Base-by-base conservation (phyloP, 2,888 invertebrate genomes). In the Pachymerium ferrugineum region DNA sequence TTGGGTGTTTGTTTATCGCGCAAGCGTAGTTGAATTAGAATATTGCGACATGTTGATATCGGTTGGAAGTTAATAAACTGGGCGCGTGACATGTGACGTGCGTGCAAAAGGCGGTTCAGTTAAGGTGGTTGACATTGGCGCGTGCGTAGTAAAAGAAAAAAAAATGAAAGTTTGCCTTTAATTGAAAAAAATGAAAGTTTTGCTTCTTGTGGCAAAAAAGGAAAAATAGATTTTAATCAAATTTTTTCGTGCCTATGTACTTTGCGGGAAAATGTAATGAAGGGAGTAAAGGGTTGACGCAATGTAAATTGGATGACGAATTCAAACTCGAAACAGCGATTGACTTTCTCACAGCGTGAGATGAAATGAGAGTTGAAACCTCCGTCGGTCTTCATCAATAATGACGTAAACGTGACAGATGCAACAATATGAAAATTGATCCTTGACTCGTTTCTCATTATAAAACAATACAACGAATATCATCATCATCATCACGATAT, bases 51-150 rank as follows among this genome's bases (percentile, higher is more conserved):
- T 38, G 16, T 38, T 12, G 16, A 38, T 38, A 38, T 38, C 38
- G 10, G 47, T 25, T 62, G 62, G n/a, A 62, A 28, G 62, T 62
- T 62, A 62, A 28, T 62, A 62, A 62, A 62, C 62, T 62, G 28
- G 10, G 62, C 62, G 62, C 62, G 62, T 62, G 62, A 25, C 25
- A 62, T 22, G 22, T 28, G 12, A 62, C 10, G 25, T 62, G 62
- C 62, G 62, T 62, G 62, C 62, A n/a, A 14, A 62, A 62, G 62
- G 62, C 62, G 12, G 62, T 28, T 28, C 25, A 1, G 22, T 28
- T 4, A 62, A 62, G 62, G 62, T 62, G 28, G 62, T 62, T 62
- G 62, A 62, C 62, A 62, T 62, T 62, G 62, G 62, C 62, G 62
- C 25, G 62, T 62, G 62, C 28, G 28, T 10, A 25, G 16, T 22